Evolutionary conservation across 1,140 invertebrate genomes (phyloP).

Genomic region (Apocrypta bakeri): DNA sequence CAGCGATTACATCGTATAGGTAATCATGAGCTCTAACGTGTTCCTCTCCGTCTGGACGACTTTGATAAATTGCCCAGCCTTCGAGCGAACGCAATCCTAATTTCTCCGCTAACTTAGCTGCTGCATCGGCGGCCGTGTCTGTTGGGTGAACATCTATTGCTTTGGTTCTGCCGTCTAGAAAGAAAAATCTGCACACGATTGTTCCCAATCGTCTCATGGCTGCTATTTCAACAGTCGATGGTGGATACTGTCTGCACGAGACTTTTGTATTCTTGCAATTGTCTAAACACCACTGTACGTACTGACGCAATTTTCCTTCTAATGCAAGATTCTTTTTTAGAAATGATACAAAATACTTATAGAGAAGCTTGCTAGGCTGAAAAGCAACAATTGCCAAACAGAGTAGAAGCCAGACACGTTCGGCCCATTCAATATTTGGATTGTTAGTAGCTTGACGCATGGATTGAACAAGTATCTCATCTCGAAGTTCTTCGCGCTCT

Average conservation of each 20-base stretch:
- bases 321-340: constrained; percentile 82
- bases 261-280: constrained; percentile 92
- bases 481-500: constrained; percentile 90
- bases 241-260: constrained; percentile 87
- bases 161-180: constrained; percentile 95
- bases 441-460: constrained; percentile 90
- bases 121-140: constrained; percentile 93
- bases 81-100: constrained; percentile 88
- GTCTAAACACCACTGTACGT: constrained; percentile 95
- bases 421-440: constrained; percentile 85
- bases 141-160: constrained; percentile 96
- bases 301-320: constrained; percentile 85
- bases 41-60: constrained; percentile 87
- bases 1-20: constrained; percentile 93
- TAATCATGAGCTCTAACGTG: constrained; percentile 96
- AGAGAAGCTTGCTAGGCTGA: constrained; percentile 91
- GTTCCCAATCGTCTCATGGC: constrained; percentile 93
- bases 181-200: constrained; percentile 96
- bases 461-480: constrained; percentile 93
- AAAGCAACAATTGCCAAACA: constrained; percentile 93
- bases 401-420: constrained; percentile 91
- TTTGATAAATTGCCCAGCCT: constrained; percentile 96
- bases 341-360: constrained; percentile 85
- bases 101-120: constrained; percentile 91
- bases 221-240: constrained; percentile 94